Conservation (phyloP, 2,113 vertebrate genomes). For the Sardina pilchardus region DNA sequence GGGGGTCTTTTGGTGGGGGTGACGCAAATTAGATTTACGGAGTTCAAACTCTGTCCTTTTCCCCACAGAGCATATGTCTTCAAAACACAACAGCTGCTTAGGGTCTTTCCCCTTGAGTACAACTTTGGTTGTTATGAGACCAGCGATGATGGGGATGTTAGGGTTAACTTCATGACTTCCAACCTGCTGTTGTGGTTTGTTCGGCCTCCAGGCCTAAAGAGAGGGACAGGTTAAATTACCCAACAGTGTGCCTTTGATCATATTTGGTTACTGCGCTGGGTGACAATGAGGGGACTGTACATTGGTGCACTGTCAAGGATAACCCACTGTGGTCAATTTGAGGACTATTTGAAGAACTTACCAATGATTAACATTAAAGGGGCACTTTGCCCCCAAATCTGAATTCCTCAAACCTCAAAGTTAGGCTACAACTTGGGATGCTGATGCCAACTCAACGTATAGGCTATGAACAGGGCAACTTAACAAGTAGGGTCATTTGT, state of each 20-base stretch:
- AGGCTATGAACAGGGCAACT: not conserved
- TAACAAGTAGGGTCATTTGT: not conserved
- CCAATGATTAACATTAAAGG: conserved; percentile 1
- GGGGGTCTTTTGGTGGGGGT: not conserved
- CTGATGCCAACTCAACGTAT: not conserved
- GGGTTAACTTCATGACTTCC: not conserved
- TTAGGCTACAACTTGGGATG: not conserved
- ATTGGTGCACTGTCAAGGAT: not conserved
- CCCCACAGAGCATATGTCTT: conserved; percentile 3
- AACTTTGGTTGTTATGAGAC: not conserved
- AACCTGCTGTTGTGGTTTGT: conserved; percentile 1
- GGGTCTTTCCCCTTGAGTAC: not conserved
- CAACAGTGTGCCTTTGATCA: not conserved
- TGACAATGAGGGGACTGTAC: conserved; percentile 5
- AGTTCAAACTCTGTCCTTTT: not conserved
- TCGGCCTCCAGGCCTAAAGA: not conserved
- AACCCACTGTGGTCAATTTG: not conserved
- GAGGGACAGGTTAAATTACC: not conserved
- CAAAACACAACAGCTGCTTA: not conserved
- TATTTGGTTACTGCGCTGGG: not conserved
- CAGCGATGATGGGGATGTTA: not conserved
- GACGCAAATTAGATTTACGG: not conserved
- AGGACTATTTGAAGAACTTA: conserved; percentile 8
- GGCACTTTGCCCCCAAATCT: not conserved
- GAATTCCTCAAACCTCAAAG: conserved; percentile 6